Base-by-base conservation (phyloP, 2,888 invertebrate species). In the Ephialtes manifestator region DNA sequence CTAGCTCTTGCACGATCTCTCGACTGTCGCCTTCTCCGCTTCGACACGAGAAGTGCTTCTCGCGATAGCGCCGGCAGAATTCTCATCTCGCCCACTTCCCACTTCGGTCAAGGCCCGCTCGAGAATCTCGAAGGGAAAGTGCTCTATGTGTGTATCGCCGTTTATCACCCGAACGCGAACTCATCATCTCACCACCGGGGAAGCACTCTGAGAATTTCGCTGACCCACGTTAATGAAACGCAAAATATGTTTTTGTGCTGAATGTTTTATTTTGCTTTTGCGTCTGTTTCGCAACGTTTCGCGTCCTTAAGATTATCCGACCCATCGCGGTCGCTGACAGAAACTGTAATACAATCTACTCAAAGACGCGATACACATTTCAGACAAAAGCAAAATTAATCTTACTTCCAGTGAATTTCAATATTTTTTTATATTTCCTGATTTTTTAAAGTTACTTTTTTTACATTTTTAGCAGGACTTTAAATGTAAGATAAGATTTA, bases 81-180 rank as follows among this genome's bases (percentile, higher is more conserved):
- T 78, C 72, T 78, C 72, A 72, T 78, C 72, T 78, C 68, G 83
- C 78, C 78, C 72, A 83, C 78, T 78, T 74, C 68, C 67, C 72
- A 58, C 77, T 83, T 58, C 53, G 79, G 55, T 83, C 83, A 79
- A 83, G 83, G 79, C 79, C 31, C 78, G 48, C 58, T 28, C 68
- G 74, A 70, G 68, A 83, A 83, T 83, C 83, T 74, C 67, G 20
- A 79, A 83, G 83, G 83, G 83, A 83, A 83, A 83, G 83, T 83
- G 68, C 46, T 79, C 74, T 70, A 55, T 67, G 60, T 63, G 53
- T 48, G 48, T 43, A 63, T 60, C 60, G 13, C 60, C 55, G 67
- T 67, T 48, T 58, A 39, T 60, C 81, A 46, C 15, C 28, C 24
- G 28, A 43, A 68, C 5, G 77, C 68, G 31, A 58, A 55, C 28